Evolutionary conservation across 1,140 invertebrate species (phyloP).

Genomic region (Teleopsis dalmanni): DNA sequence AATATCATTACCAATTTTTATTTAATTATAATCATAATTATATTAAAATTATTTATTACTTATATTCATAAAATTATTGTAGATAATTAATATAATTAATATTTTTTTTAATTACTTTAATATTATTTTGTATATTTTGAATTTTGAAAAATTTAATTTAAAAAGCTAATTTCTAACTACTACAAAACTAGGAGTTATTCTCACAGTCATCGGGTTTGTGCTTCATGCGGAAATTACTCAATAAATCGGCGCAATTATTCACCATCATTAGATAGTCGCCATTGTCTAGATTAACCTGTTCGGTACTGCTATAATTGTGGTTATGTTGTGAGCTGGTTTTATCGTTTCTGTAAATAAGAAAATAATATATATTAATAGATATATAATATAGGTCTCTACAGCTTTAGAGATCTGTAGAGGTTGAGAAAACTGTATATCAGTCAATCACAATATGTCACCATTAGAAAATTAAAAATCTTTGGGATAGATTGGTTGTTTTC

Average conservation of each 20-base stretch:
- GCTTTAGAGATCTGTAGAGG: no score
- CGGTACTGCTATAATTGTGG: constrained; percentile 10
- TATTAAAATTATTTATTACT: background rate
- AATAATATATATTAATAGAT: no score
- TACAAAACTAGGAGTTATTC: constrained; percentile 44
- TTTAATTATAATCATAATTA: background rate
- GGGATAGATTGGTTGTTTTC: no score
- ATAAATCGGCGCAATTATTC: constrained; percentile 44
- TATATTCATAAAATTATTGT: background rate
- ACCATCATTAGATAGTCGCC: constrained; percentile 45
- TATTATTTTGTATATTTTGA: background rate
- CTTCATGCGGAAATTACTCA: constrained; percentile 44
- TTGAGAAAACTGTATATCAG: no score
- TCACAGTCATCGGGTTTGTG: constrained; percentile 45
- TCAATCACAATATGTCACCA: no score
- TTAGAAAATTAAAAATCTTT: no score
- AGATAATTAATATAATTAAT: background rate
- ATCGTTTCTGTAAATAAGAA: constrained; percentile 11
- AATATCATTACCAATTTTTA: background rate
- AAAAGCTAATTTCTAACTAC: background rate
- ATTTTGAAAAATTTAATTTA: background rate
- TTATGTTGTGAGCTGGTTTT: constrained; percentile 13
- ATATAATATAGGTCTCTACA: no score
- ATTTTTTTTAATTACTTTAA: background rate
- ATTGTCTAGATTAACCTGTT: constrained; percentile 26